Percentiles rank a stretch among this genome's conserved stretches.
These are phyloP conservation scores for Palaemon carinicauda DNA, from an alignment of 1,140 invertebrate genomes.

Conservation along the genomic window DNA sequence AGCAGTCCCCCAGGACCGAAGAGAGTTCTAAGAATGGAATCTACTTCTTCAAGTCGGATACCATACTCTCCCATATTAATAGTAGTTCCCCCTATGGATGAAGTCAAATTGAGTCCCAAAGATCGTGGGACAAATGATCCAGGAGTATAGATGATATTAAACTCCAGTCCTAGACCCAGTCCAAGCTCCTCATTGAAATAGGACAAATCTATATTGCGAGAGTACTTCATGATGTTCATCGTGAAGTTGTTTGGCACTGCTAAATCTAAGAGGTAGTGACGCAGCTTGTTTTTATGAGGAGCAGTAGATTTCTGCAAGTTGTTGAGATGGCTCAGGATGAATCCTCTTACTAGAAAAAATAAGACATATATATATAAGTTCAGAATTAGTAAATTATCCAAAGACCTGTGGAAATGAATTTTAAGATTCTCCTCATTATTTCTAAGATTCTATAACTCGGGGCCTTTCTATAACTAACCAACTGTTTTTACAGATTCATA, in stretches of 20 bases:
- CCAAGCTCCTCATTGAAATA: background rate
- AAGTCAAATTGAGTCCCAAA: slow-evolving; percentile 20
- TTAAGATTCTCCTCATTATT: too few relatives aligned
- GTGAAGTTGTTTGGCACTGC: slow-evolving; percentile 23
- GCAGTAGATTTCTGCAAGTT: slow-evolving; percentile 24
- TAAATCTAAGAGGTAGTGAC: slow-evolving; percentile 6
- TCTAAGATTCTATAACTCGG: too few relatives aligned
- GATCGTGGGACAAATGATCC: slow-evolving; percentile 38
- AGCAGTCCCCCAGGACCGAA: slow-evolving; percentile 32
- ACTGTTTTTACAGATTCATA: too few relatives aligned
- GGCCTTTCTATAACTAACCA: too few relatives aligned
- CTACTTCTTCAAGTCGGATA: slow-evolving; percentile 21
- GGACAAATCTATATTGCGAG: slow-evolving; percentile 36
- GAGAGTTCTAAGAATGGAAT: slow-evolving; percentile 9
- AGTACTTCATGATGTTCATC: slow-evolving; percentile 20
- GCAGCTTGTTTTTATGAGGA: slow-evolving; percentile 19
- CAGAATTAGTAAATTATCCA: too few relatives aligned
- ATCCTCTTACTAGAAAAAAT: slow-evolving; percentile 35
- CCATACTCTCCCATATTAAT: slow-evolving; percentile 36
- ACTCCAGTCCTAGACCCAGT: slow-evolving; percentile 10
- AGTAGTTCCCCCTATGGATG: slow-evolving; percentile 3
- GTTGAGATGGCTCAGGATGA: slow-evolving; percentile 33
- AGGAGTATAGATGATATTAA: slow-evolving; percentile 31
- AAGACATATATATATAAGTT: background rate
- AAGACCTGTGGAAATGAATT: too few relatives aligned